Percentiles rank a stretch among this genome's conserved stretches.
Evolutionary conservation across 2,113 vertebrate species (phyloP).

Genomic region (Mus spicilegus): DNA sequence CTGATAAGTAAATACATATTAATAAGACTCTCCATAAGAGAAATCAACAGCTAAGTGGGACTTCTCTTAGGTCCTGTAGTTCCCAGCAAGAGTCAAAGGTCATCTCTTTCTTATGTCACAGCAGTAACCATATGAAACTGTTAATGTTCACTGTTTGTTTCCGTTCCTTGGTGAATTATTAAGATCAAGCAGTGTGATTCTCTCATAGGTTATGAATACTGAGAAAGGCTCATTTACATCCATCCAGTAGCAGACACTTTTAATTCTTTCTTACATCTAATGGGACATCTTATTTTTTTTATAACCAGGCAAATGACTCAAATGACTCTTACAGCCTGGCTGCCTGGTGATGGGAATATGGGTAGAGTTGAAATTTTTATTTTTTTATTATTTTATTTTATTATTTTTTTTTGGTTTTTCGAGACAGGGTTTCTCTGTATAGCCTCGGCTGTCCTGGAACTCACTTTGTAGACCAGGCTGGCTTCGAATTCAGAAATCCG

Average conservation of each 20-base stretch:
- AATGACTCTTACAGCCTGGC: not conserved
- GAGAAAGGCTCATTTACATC: conserved; percentile 37
- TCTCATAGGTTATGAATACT: conserved; percentile 40
- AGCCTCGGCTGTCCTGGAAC: too few relatives aligned
- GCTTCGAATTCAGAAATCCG: too few relatives aligned
- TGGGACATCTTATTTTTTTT: conserved; percentile 69
- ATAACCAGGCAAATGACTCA: conserved; percentile 57
- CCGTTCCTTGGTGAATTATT: conserved; percentile 62
- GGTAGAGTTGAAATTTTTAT: not conserved
- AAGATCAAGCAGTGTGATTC: conserved; percentile 36
- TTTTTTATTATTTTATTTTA: too few relatives aligned
- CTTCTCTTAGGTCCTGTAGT: not conserved
- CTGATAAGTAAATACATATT: not conserved
- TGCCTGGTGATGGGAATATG: conserved; percentile 10
- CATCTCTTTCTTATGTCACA: conserved; percentile 48
- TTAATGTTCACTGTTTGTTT: conserved; percentile 49
- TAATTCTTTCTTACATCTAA: conserved; percentile 58
- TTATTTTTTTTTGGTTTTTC: too few relatives aligned
- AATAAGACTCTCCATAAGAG: not conserved
- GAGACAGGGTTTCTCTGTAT: too few relatives aligned
- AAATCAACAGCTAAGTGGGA: not conserved
- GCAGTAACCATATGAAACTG: conserved; percentile 40
- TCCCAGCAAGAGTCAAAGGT: conserved; percentile 58
- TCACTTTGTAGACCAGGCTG: too few relatives aligned
- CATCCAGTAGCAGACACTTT: conserved; percentile 38